Evolutionary conservation across 2,113 vertebrate species (phyloP).

Genomic region (Galeopterus variegatus): DNA sequence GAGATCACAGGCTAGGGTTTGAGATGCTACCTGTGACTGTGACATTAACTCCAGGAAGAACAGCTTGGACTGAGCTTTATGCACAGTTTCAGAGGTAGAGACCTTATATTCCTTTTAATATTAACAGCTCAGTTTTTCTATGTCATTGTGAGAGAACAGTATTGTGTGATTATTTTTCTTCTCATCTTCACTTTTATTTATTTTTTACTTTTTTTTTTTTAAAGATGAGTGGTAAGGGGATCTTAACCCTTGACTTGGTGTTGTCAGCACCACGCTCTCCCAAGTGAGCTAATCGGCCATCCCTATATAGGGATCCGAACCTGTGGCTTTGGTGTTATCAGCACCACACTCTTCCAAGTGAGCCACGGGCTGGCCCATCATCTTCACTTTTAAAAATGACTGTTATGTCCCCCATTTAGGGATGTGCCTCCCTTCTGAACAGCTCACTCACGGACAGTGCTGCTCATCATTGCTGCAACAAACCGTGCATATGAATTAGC

Average conservation of each 20-base stretch:
- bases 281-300: no score
- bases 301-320: no score
- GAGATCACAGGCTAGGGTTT: neutral
- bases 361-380: neutral
- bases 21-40: neutral
- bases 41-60: neutral
- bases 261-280: no score
- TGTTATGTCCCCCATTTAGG: neutral
- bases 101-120: neutral
- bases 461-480: neutral
- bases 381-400: neutral
- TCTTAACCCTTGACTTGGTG: no score
- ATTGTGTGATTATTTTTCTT: slow-evolving; percentile 56
- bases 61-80: neutral
- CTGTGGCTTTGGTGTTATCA: no score
- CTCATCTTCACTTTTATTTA: neutral
- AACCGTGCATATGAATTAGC: neutral
- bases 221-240: no score
- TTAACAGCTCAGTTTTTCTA: neutral
- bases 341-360: no score
- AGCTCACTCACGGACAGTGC: neutral
- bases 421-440: neutral
- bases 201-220: no score
- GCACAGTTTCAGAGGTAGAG: neutral
- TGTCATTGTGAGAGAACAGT: neutral